Conservation (phyloP, 2,113 vertebrate genomes). For the Chlorodrepanis virens region DNA sequence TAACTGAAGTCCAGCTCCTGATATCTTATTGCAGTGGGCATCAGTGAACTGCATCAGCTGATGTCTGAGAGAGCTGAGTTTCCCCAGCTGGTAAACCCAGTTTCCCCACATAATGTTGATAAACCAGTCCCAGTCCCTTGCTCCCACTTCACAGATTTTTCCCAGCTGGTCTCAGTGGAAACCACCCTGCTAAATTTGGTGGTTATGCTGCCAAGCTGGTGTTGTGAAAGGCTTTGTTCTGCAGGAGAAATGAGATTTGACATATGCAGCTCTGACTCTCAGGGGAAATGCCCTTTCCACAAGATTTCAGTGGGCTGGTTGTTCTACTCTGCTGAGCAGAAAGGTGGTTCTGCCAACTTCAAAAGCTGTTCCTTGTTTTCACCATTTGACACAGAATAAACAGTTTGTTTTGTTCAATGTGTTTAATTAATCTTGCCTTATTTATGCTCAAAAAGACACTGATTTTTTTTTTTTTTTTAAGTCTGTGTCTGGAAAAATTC, state of each 20-base stretch:
- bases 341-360: not conserved
- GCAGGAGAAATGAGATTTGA: not conserved
- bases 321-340: not conserved
- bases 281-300: not conserved
- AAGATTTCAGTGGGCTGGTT: not conserved
- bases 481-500: not conserved
- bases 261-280: not conserved
- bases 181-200: not conserved
- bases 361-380: not conserved
- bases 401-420: not conserved
- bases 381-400: not conserved
- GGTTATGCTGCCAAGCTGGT: not conserved
- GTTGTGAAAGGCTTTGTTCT: not conserved
- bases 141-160: not conserved
- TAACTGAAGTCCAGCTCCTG: not conserved
- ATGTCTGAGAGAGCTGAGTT: not conserved
- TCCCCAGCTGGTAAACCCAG: not conserved
- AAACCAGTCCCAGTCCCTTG: not conserved
- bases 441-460: not conserved
- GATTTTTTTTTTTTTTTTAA: not conserved
- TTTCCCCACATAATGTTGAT: fast-evolving
- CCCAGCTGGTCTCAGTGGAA: not conserved
- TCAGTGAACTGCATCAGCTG: not conserved
- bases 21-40: not conserved
- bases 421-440: not conserved